Evolutionary conservation across 1,140 invertebrate genomes (phyloP).

Genomic region (Panulirus ornatus): DNA sequence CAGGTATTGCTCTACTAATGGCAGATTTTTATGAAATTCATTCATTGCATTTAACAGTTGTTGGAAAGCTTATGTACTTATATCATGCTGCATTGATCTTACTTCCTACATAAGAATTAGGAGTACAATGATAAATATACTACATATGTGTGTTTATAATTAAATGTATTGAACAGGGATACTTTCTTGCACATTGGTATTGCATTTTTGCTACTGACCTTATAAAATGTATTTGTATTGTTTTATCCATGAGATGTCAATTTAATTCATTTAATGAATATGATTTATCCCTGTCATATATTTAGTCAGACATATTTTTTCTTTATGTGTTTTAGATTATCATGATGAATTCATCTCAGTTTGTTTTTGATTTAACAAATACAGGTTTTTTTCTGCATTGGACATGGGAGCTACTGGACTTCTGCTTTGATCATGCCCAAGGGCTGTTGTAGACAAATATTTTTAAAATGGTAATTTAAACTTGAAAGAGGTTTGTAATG

Average conservation of each 20-base stretch:
- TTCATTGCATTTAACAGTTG: conserved; percentile 5
- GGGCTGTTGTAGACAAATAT: too few relatives aligned
- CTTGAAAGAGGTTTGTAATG: too few relatives aligned
- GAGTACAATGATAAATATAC: conserved; percentile 17
- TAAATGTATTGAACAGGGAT: conserved; percentile 10
- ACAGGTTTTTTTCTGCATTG: too few relatives aligned
- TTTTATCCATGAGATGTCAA: not conserved
- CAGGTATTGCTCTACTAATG: conserved; percentile 16
- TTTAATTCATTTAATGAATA: not conserved
- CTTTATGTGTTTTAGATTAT: not conserved
- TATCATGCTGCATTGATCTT: not conserved
- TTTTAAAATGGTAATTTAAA: too few relatives aligned
- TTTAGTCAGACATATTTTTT: not conserved
- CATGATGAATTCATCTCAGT: not conserved
- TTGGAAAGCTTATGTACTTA: not conserved
- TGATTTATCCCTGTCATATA: not conserved
- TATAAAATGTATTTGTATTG: not conserved
- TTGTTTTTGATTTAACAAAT: not conserved
- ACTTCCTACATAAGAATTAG: not conserved
- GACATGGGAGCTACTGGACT: too few relatives aligned
- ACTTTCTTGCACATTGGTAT: conserved; percentile 20
- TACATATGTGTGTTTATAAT: conserved; percentile 26
- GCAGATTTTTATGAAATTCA: not conserved
- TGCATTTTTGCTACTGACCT: not conserved
- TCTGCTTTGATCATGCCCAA: too few relatives aligned